Evolutionary conservation across 2,113 vertebrate genomes (phyloP), one percentile per base, ranked within the genome.

Genomic region (Ceuthmochares aereus): DNA sequence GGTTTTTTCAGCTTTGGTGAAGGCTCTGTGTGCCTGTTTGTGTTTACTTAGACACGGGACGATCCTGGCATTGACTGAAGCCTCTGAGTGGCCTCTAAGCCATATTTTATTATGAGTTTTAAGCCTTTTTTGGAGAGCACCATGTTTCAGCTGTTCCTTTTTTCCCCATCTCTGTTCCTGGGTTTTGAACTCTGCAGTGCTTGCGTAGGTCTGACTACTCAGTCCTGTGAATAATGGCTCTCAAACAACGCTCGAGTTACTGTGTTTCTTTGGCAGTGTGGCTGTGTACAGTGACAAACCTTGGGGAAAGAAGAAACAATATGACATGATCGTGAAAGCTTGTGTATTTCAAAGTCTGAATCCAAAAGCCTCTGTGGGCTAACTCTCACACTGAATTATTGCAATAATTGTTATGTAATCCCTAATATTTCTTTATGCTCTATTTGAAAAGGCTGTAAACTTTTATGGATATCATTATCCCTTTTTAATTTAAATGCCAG

Each of bases 301-400:
- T 55, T 1, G 0, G 26, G 47, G 49, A 74, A 79, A 64, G 34
- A 73, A 84, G 43, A 67, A 10, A 5, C 4, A 47, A 25, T 3
- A 14, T 18, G 29, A 34, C 13, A 30, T 2, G 0, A 23, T 40
- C 2, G 0, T n/a, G 40, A 82, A 68, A 72, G 14, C 8, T 20
- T 66, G 8, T 15, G 7, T 3, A 4, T 58, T 77, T 84, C 40
- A 74, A 60, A 87, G 21, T 6, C 37, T 58, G 21, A 5, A 69
- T 80, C 59, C 49, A 93, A 76, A 72, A 75, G 58, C 23, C 60
- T 0, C 37, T 43, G 23, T 43, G 66, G 20, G 30, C 17, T 66
- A 60, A 49, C 2, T 23, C 30, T 56, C 32, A 29, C 16, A 2
- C 7, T 20, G 58, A 77, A 62, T 66, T 15, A 69, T 4, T 62